Evolutionary conservation across 2,113 vertebrate genomes (phyloP), one percentile per base, ranked within the genome.

Genomic region (Pomatorhinus ruficollis): DNA sequence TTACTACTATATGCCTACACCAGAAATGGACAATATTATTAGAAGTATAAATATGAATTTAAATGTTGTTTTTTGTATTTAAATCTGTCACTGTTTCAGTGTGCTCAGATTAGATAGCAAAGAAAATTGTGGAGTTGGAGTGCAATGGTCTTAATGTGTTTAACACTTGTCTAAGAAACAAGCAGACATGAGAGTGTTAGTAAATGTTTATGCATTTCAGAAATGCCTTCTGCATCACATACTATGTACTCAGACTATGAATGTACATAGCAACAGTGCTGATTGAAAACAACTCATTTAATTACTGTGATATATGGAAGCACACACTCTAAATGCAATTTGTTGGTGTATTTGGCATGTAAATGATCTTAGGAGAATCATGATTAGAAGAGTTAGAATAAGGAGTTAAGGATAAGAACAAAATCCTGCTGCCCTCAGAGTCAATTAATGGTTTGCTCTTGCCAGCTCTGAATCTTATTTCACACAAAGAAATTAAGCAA

Each of bases 181-280:
- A 93, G 91, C 24, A 96, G 95, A 85, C 65, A 93, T 65, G 53
- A 91, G 92, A 96, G 86, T 72, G 69, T 95, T 91, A 93, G 97
- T 85, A 95, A 96, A 97, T 93, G 96, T 97, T 97, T 88, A 96
- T 90, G 95, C 97, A 97, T 98, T 98, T 97, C 96, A 96, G 95
- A 96, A 97, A 97, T 97, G 95, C 96, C 86, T 97, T 96, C 75
- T 94, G 92, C 63, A 84, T 95, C 91, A 77, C 96, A 96, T 54
- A 89, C 39, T 93, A 10, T 70, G 75, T 74, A 74, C 87, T 96
- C 92, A 94, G 77, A 65, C 53, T 78, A 35, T 76, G 82, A 93
- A 88, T 53, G 95, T 93, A 84, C 92, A 96, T 94, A 95, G 93
- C 83, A 61, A 91, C 93, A 81, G 56, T 57, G 61, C 39, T 93